Percentiles rank a stretch among this genome's conserved stretches.
These are phyloP conservation scores for Xenops minutus DNA, from an alignment of 2,797 vertebrate genomes.

Conservation along the genomic window DNA sequence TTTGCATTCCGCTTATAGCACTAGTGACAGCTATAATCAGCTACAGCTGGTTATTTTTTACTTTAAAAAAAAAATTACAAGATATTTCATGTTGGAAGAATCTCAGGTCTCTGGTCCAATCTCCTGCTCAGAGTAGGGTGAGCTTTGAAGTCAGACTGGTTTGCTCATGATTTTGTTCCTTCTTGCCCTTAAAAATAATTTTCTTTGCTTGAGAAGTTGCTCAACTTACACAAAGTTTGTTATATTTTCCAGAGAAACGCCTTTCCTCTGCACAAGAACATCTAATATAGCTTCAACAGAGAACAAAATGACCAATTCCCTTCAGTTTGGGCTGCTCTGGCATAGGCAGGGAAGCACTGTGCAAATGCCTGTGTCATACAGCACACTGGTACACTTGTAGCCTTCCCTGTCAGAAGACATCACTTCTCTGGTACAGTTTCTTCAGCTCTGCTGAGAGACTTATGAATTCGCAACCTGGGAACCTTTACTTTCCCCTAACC, in stretches of 20 bases:
- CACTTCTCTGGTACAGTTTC: not conserved
- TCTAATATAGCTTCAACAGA: not conserved
- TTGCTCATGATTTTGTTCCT: not conserved
- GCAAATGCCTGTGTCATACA: not conserved
- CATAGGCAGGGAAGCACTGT: not conserved
- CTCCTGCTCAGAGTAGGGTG: not conserved
- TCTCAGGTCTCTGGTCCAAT: not conserved
- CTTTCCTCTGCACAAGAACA: not conserved
- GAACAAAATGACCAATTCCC: not conserved
- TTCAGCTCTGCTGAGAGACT: not conserved
- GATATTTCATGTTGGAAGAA: not conserved
- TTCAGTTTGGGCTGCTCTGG: not conserved
- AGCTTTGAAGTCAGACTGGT: not conserved
- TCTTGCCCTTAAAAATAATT: not conserved
- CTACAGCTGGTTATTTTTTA: not conserved
- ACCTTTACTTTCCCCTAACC: not conserved
- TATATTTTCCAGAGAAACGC: not conserved
- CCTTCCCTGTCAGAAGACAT: not conserved
- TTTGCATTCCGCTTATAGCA: not conserved
- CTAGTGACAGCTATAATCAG: not conserved
- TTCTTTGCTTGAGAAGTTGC: not conserved
- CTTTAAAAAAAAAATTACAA: not conserved
- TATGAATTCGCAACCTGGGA: not conserved
- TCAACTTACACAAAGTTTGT: not conserved
- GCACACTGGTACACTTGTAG: rapidly evolving